Evolutionary conservation across 2,113 vertebrate species (phyloP).

Genomic region (Chionodraco myersi): DNA sequence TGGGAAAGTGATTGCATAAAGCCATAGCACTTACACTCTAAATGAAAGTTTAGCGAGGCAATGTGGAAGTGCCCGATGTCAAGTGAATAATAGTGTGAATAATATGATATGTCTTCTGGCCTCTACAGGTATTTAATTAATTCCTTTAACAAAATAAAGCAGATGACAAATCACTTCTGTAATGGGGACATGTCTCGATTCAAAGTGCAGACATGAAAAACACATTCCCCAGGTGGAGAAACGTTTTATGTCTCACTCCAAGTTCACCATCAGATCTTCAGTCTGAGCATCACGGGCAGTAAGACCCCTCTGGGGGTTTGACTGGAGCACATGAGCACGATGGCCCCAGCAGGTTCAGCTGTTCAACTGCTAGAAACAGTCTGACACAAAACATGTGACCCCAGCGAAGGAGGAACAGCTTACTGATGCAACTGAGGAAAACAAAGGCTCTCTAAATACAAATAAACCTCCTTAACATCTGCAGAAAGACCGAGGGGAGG

Average conservation of each 20-base stretch:
- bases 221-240: slow-evolving; percentile 21
- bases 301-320: slow-evolving; percentile 9
- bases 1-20: no score
- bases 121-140: no score
- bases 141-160: no score
- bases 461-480: slow-evolving; percentile 74
- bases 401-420: slow-evolving; percentile 50
- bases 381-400: slow-evolving; percentile 62
- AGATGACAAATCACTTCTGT: neutral
- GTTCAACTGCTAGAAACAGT: slow-evolving; percentile 56
- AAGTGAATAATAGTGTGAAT: no score
- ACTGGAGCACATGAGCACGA: slow-evolving; percentile 14
- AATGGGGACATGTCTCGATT: neutral
- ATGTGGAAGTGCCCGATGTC: no score
- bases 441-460: slow-evolving; percentile 69
- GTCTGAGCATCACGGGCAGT: slow-evolving; percentile 22
- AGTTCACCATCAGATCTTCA: slow-evolving; percentile 38
- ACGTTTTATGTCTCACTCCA: neutral
- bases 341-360: slow-evolving; percentile 46
- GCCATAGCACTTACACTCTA: no score
- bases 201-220: slow-evolving; percentile 4
- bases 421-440: slow-evolving; percentile 74
- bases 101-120: no score
- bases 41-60: no score
- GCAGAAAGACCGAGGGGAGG: slow-evolving; percentile 41